These are phyloP conservation scores for Campoplex nolae DNA, from an alignment of 2,888 invertebrate genomes.

Conservation along the genomic window DNA sequence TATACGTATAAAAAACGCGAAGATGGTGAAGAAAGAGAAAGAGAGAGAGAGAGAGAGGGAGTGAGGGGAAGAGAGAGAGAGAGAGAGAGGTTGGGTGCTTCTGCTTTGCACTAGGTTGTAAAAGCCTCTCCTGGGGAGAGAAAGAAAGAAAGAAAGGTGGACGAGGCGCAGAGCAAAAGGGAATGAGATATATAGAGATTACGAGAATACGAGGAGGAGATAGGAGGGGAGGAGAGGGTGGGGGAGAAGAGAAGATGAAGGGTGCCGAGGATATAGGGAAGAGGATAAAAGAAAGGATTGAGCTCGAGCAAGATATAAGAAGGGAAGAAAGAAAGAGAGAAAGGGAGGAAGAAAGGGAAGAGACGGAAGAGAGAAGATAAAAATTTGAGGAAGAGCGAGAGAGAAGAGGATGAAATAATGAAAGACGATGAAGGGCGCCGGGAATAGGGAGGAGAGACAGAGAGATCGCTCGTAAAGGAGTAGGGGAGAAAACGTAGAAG, in stretches of 20 bases:
- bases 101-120: constrained; percentile 52
- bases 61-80: too few relatives aligned
- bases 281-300: constrained; percentile 54
- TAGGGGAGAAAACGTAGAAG: constrained; percentile 78
- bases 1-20: constrained; percentile 6
- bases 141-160: constrained; percentile 49
- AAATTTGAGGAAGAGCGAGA: constrained; percentile 54
- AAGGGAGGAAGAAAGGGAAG: constrained; percentile 42
- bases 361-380: constrained; percentile 60
- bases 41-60: constrained; percentile 13
- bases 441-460: constrained; percentile 59
- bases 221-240: constrained; percentile 5
- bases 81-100: constrained; percentile 49
- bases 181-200: constrained; percentile 67
- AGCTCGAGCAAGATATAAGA: constrained; percentile 34
- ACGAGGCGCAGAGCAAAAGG: constrained; percentile 40
- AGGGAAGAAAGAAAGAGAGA: constrained; percentile 35
- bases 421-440: constrained; percentile 65
- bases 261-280: constrained; percentile 33
- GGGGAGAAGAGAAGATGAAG: constrained; percentile 38
- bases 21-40: constrained; percentile 9
- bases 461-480: constrained; percentile 38
- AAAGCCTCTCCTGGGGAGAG: constrained; percentile 32
- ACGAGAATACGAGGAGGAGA: constrained; percentile 48
- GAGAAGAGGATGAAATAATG: constrained; percentile 61